A percentile compares a stretch with the other conserved stretches of the same genome.
These are phyloP conservation scores for Hylaeus anthracinus DNA, from an alignment of 1,140 invertebrate genomes.

Conservation along the genomic window DNA sequence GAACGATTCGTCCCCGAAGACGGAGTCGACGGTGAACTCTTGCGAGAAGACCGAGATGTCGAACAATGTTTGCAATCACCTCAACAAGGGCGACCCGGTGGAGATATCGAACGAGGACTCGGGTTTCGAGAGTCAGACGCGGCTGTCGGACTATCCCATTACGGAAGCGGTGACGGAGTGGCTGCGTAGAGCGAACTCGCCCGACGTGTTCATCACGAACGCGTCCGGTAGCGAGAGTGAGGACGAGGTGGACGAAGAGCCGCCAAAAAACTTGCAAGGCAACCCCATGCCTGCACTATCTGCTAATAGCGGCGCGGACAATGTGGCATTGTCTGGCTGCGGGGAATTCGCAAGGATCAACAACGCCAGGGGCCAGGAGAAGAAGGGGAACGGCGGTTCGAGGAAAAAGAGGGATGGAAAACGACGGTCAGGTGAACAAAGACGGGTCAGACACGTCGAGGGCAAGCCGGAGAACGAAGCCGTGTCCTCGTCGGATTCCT, in stretches of 20 bases:
- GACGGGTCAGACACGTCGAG: conserved; percentile 32
- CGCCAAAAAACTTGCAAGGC: conserved; percentile 82
- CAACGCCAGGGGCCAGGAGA: conserved; percentile 46
- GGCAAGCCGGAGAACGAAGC: conserved; percentile 36
- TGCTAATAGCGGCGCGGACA: conserved; percentile 76
- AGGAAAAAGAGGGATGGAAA: conserved; percentile 45
- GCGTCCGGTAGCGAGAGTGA: conserved; percentile 61
- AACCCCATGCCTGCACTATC: conserved; percentile 83
- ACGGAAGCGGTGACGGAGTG: conserved; percentile 79
- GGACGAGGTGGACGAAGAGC: conserved; percentile 65
- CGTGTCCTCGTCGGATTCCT: conserved; percentile 52
- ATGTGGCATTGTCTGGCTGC: conserved; percentile 69
- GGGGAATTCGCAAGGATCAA: conserved; percentile 75
- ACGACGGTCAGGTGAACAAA: conserved; percentile 34
- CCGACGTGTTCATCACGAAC: conserved; percentile 67
- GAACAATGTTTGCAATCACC: conserved; percentile 27
- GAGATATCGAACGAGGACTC: conserved; percentile 71
- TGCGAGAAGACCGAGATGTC: conserved; percentile 7
- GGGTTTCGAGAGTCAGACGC: conserved; percentile 71
- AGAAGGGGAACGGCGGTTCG: conserved; percentile 12
- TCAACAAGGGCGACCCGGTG: conserved; percentile 36
- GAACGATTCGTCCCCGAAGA: conserved; percentile 17
- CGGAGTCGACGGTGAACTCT: background rate
- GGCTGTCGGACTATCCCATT: conserved; percentile 69
- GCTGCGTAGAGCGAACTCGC: conserved; percentile 73